phyloP scores from a whole-genome alignment of 2,797 vertebrate genomes.

The Gallinago nigripennis region DNA sequence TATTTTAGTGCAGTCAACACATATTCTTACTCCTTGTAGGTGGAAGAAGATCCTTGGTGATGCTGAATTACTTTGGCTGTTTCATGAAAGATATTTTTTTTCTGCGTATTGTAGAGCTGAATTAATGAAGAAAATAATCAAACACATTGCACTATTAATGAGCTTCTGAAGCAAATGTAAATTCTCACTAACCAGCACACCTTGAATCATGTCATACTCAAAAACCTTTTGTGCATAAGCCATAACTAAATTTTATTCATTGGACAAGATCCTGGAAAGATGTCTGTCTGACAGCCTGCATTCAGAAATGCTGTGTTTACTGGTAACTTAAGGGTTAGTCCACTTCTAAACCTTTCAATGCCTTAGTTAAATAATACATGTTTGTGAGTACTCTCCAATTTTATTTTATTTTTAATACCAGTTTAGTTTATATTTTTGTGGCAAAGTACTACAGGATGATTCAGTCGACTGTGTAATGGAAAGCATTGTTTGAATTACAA shows the following conservation, averaged over 20 bases:
- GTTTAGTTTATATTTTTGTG: background rate
- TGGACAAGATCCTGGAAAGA: background rate
- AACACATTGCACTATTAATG: background rate
- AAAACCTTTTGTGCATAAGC: background rate
- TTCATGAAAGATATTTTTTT: background rate
- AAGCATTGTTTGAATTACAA: background rate
- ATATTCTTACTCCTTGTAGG: slow-evolving; percentile 29
- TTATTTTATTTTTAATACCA: background rate
- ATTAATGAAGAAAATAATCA: background rate
- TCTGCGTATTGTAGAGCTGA: background rate
- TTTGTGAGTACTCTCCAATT: background rate
- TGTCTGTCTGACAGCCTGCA: background rate
- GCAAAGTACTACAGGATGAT: background rate
- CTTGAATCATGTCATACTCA: background rate
- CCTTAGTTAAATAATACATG: background rate
- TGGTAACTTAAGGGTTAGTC: background rate
- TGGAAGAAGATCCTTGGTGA: slow-evolving; percentile 15
- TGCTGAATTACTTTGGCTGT: background rate
- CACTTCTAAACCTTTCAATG: background rate
- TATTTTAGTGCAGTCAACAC: background rate
- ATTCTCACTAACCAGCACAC: background rate
- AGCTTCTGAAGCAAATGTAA: background rate
- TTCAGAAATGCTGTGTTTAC: background rate
- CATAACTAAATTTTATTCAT: background rate
- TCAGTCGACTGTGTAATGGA: background rate